phyloP scores from a whole-genome alignment of 2,888 invertebrate genomes.

The Barypeithes pellucidus region DNA sequence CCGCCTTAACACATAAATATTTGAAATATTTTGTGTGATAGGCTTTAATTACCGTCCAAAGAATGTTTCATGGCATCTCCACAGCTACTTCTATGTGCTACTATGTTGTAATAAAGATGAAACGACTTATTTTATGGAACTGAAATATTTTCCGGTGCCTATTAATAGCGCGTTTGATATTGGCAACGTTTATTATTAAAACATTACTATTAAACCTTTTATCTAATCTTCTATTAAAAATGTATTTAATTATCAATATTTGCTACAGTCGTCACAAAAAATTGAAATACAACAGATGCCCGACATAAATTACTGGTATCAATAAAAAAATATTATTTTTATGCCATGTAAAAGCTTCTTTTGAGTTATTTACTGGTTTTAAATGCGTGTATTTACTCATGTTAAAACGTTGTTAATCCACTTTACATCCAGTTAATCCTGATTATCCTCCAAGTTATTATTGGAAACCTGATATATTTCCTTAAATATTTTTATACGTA shows the following conservation, averaged over 20 bases:
- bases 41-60: conserved; percentile 7
- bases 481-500: neutral
- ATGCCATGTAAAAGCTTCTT: neutral
- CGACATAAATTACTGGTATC: conserved; percentile 14
- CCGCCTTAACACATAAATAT: conserved; percentile 10
- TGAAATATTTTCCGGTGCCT: conserved; percentile 8
- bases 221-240: conserved; percentile 30
- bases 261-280: conserved; percentile 13
- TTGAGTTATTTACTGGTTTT: conserved; percentile 18
- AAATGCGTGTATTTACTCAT: neutral
- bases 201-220: conserved; percentile 12
- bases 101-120: conserved; percentile 6
- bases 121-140: conserved; percentile 6
- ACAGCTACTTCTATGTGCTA: neutral
- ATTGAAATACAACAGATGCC: conserved; percentile 7
- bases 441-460: neutral
- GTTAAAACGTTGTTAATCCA: neutral
- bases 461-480: neutral
- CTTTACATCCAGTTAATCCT: conserved; percentile 4
- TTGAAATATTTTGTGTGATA: conserved; percentile 20
- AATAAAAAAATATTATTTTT: neutral
- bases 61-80: conserved; percentile 7
- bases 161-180: conserved; percentile 20
- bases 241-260: conserved; percentile 19
- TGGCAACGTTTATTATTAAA: conserved; percentile 15